Percentiles rank a stretch among this genome's conserved stretches.
Evolutionary conservation across 2,797 vertebrate genomes (phyloP).

Genomic region (Cirrhinus molitorella): DNA sequence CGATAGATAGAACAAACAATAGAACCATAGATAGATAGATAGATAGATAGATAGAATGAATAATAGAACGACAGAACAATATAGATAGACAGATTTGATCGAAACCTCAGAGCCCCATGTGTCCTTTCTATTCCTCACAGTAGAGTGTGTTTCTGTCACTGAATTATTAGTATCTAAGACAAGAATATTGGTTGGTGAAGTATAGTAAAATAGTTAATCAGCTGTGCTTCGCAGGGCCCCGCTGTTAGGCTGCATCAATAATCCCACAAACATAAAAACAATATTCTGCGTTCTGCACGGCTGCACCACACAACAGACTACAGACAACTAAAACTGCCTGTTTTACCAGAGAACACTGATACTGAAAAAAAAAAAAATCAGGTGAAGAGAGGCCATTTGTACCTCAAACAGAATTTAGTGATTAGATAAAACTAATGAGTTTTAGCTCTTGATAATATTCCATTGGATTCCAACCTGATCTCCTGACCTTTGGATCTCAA

Average conservation of each 20-base stretch:
- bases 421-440: neutral
- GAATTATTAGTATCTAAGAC: slow-evolving; percentile 36
- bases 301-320: slow-evolving; percentile 18
- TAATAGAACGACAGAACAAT: neutral
- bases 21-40: slow-evolving; percentile 40
- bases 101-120: slow-evolving; percentile 11
- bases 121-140: slow-evolving; percentile 12
- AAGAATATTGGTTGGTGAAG: slow-evolving; percentile 17
- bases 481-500: neutral
- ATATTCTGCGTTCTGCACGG: slow-evolving; percentile 42
- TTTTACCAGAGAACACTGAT: slow-evolving; percentile 5
- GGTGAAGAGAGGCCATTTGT: neutral
- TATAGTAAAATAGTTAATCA: slow-evolving; percentile 46
- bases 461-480: neutral
- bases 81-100: neutral
- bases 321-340: slow-evolving; percentile 18
- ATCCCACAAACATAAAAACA: slow-evolving; percentile 48
- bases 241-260: slow-evolving; percentile 48
- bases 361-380: slow-evolving; percentile 7
- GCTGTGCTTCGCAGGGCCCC: neutral
- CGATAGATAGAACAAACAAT: neutral
- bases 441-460: neutral
- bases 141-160: neutral
- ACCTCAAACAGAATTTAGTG: neutral
- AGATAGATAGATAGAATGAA: neutral